Evolutionary conservation across 2,797 vertebrate genomes (phyloP).

Genomic region (Paedocypris micromegethes): DNA sequence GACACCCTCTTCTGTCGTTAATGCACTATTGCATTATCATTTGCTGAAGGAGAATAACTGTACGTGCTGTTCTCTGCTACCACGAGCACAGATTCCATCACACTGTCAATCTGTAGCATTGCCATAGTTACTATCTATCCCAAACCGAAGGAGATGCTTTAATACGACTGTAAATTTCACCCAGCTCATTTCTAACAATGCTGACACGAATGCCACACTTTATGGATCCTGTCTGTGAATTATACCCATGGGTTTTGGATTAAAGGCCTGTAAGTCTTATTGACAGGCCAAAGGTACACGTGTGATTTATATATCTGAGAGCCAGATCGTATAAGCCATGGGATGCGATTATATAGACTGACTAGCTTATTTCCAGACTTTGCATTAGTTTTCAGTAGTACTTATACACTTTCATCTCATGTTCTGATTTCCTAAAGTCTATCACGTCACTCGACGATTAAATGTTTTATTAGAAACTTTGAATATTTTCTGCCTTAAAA

Average conservation of each 20-base stretch:
- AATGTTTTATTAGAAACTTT: neutral
- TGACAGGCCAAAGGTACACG: slow-evolving; percentile 35
- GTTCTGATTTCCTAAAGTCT: neutral
- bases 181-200: slow-evolving; percentile 38
- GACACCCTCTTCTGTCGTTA: neutral
- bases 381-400: no score
- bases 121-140: slow-evolving; percentile 38
- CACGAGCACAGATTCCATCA: slow-evolving; percentile 14
- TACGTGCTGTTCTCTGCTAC: slow-evolving; percentile 27
- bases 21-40: slow-evolving; percentile 11
- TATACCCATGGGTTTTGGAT: slow-evolving; percentile 34
- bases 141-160: slow-evolving; percentile 10
- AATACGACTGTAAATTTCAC: slow-evolving; percentile 32
- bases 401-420: no score
- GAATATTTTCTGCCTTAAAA: neutral
- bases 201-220: slow-evolving; percentile 42
- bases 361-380: neutral
- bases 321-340: neutral
- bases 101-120: slow-evolving; percentile 17
- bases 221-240: slow-evolving; percentile 38
- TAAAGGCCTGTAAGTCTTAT: slow-evolving; percentile 35
- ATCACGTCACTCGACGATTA: neutral
- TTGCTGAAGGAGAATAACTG: slow-evolving; percentile 15
- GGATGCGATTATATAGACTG: neutral
- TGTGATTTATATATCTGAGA: slow-evolving; percentile 17